Evolutionary conservation across 2,797 vertebrate species (phyloP).

Genomic region (Caiman crocodilus): DNA sequence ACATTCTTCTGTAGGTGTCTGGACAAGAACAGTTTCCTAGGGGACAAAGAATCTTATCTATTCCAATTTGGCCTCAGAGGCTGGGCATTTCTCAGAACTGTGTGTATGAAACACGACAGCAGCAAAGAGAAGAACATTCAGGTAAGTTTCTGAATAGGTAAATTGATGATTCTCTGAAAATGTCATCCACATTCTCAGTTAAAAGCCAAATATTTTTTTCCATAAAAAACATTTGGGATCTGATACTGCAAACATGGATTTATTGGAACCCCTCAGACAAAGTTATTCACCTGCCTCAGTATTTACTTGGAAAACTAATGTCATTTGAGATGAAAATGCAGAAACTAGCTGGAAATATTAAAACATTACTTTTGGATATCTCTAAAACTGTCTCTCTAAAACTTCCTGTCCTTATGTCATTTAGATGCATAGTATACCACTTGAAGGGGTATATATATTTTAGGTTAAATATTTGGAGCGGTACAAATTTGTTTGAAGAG

Average conservation of each 20-base stretch:
- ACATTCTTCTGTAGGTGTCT: slow-evolving; percentile 86
- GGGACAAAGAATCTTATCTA: slow-evolving; percentile 87
- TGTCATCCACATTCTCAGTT: not conserved
- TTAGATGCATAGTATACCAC: not conserved
- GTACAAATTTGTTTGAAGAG: not conserved
- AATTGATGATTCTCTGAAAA: slow-evolving; percentile 17
- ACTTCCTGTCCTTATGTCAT: not conserved
- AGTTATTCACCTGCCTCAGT: not conserved
- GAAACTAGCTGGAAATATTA: not conserved
- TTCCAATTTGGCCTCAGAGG: slow-evolving; percentile 92
- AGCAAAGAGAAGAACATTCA: slow-evolving; percentile 70
- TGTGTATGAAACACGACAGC: slow-evolving; percentile 83
- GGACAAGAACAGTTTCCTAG: slow-evolving; percentile 90
- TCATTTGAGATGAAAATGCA: not conserved
- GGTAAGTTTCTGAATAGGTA: slow-evolving; percentile 72
- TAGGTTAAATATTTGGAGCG: not conserved
- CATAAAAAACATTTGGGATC: not conserved
- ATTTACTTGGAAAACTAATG: not conserved
- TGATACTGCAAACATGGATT: not conserved
- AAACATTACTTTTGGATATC: not conserved
- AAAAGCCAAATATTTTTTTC: not conserved
- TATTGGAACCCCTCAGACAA: not conserved
- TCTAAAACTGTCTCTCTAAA: not conserved
- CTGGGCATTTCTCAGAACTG: slow-evolving; percentile 92
- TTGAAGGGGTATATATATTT: not conserved